Conservation (phyloP, 1,140 invertebrate genomes). For the Popillia japonica region DNA sequence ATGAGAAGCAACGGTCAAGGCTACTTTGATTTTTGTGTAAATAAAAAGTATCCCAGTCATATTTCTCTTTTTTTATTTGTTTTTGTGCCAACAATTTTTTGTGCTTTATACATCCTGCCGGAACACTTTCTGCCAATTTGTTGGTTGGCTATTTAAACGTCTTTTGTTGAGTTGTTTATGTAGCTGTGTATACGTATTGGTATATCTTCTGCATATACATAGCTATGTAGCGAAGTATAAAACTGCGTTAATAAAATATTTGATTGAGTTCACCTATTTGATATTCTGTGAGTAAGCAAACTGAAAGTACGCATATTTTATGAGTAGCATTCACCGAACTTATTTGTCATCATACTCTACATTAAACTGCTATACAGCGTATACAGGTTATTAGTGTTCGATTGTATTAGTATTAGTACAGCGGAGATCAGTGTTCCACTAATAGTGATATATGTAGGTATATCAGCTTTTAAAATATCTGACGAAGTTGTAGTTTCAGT, state of each 20-base stretch:
- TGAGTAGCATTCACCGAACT: not conserved
- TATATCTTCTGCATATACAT: not conserved
- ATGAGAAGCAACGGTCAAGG: too few relatives aligned
- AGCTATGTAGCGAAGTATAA: not conserved
- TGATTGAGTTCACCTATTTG: constrained; percentile 32
- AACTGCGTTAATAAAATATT: constrained; percentile 27
- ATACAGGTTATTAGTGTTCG: not conserved
- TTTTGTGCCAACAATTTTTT: too few relatives aligned
- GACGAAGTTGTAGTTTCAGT: too few relatives aligned
- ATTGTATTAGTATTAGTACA: not conserved
- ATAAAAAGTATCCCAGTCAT: too few relatives aligned
- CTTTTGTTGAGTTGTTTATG: too few relatives aligned
- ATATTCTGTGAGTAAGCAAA: not conserved
- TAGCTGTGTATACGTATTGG: too few relatives aligned
- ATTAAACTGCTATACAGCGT: not conserved
- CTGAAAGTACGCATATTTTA: constrained; percentile 26
- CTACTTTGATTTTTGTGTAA: too few relatives aligned
- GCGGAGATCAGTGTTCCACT: not conserved
- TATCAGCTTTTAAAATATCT: too few relatives aligned
- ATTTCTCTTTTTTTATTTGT: too few relatives aligned
- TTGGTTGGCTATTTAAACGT: too few relatives aligned
- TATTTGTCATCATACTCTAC: constrained; percentile 14
- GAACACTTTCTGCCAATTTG: too few relatives aligned
- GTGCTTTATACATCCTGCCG: too few relatives aligned
- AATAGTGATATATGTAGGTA: not conserved